Evolutionary conservation across 2,888 invertebrate genomes (phyloP).

Genomic region (Drosophila bunnanda): DNA sequence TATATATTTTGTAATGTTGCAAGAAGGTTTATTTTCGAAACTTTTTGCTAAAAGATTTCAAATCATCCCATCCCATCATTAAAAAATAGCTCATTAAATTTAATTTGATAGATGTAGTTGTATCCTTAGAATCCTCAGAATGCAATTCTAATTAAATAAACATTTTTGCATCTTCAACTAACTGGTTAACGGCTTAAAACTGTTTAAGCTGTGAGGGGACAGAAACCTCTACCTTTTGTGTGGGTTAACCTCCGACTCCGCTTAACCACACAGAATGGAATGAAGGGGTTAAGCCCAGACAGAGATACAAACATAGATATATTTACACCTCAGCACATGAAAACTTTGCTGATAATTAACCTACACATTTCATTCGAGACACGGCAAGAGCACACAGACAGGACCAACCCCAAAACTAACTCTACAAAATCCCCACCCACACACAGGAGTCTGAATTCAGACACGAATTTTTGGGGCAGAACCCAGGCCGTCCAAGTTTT

Average conservation of each 20-base stretch:
- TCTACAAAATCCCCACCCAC: constrained; percentile 9
- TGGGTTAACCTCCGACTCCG: constrained; percentile 11
- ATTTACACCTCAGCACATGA: constrained; percentile 46
- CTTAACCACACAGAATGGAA: constrained; percentile 24
- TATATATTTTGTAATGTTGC: too few relatives aligned
- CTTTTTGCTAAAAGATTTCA: not conserved
- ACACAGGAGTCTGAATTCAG: constrained; percentile 51
- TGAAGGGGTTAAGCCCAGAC: constrained; percentile 8
- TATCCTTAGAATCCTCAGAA: not conserved
- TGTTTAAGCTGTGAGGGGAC: constrained; percentile 1
- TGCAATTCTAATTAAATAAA: constrained; percentile 3
- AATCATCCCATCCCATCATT: not conserved
- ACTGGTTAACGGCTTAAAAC: constrained; percentile 2
- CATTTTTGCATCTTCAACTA: constrained; percentile 2
- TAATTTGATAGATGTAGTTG: not conserved
- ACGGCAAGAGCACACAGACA: constrained; percentile 36
- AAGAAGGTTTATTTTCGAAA: not conserved
- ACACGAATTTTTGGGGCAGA: constrained; percentile 53
- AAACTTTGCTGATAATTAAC: constrained; percentile 71
- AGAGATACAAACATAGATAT: constrained; percentile 37
- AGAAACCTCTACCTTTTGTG: not conserved
- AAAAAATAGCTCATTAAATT: not conserved
- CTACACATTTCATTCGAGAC: constrained; percentile 54
- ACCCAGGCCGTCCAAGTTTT: constrained; percentile 42
- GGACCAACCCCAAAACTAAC: constrained; percentile 11